phyloP scores from a whole-genome alignment of 2,113 vertebrate species.

The Apistogramma diplotaenia region DNA sequence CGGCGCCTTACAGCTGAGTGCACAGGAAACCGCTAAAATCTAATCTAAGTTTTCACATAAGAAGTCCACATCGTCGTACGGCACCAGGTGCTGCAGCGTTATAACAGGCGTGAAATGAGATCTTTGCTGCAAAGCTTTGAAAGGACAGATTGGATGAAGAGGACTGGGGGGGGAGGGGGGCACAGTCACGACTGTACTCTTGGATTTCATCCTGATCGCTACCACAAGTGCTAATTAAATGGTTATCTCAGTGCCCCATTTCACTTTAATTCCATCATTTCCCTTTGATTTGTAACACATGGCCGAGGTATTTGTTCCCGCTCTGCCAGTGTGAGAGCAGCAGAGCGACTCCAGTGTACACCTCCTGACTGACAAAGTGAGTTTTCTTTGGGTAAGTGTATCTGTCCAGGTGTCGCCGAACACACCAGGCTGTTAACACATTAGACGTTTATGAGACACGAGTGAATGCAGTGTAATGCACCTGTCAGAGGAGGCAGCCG shows the following conservation, averaged over 20 bases:
- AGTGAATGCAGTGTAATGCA: slow-evolving; percentile 35
- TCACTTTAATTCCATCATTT: slow-evolving; percentile 62
- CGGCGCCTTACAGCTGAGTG: slow-evolving; percentile 6
- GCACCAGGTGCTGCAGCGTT: slow-evolving; percentile 38
- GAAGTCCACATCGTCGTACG: slow-evolving; percentile 18
- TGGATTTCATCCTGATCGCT: slow-evolving; percentile 56
- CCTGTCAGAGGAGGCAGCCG: slow-evolving; percentile 32
- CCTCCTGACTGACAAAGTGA: slow-evolving; percentile 41
- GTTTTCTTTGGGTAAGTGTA: slow-evolving; percentile 44
- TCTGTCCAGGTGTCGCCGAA: slow-evolving; percentile 33
- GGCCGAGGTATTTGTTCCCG: slow-evolving; percentile 37
- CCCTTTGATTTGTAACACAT: slow-evolving; percentile 61
- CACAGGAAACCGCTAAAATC: slow-evolving; percentile 46
- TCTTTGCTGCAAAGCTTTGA: slow-evolving; percentile 37
- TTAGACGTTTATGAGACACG: slow-evolving; percentile 53
- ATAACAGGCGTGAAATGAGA: slow-evolving; percentile 54
- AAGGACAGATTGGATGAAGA: neutral
- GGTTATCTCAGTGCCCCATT: slow-evolving; percentile 52
- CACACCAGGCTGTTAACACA: slow-evolving; percentile 38
- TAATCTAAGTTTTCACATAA: slow-evolving; percentile 46
- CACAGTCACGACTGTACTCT: slow-evolving; percentile 35
- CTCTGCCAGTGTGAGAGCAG: neutral
- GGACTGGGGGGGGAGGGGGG: too few species aligned
- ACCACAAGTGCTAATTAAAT: slow-evolving; percentile 56
- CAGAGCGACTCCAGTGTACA: slow-evolving; percentile 3